Conservation (phyloP, 2,113 vertebrate genomes). For the Neodon shergylaensis region DNA sequence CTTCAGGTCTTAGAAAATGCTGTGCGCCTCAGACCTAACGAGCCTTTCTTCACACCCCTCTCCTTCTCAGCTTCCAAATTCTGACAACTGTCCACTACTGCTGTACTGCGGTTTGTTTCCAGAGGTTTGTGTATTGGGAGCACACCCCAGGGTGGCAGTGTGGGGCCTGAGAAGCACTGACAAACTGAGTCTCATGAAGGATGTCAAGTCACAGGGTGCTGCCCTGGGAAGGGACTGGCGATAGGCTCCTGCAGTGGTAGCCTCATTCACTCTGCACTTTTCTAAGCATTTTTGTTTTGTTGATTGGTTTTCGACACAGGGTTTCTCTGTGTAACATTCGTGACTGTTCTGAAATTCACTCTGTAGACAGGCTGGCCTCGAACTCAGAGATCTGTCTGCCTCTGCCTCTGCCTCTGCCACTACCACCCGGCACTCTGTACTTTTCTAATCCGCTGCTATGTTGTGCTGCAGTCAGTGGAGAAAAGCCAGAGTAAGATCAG, state of each 20-base stretch:
- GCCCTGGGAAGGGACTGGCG: neutral
- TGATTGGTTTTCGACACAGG: neutral
- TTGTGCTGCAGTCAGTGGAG: neutral
- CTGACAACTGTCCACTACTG: neutral
- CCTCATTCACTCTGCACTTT: too few relatives aligned
- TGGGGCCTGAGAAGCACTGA: too few relatives aligned
- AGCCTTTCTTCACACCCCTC: neutral
- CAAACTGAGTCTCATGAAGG: neutral
- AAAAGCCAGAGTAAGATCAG: neutral
- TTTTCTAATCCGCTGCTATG: neutral
- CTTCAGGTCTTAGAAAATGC: neutral
- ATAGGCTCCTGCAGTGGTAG: neutral
- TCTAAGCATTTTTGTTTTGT: neutral
- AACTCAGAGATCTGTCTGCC: neutral
- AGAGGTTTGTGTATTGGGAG: neutral
- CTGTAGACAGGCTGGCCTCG: neutral
- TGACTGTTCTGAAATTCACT: neutral
- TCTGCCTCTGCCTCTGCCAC: too few relatives aligned
- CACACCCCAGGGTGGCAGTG: neutral
- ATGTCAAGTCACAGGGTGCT: too few relatives aligned
- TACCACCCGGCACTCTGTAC: neutral
- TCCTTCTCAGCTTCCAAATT: neutral
- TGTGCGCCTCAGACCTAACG: neutral
- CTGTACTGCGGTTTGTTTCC: neutral
- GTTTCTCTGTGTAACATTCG: neutral